phyloP scores from a whole-genome alignment of 2,888 invertebrate species.

The Asteroscopus sphinx region DNA sequence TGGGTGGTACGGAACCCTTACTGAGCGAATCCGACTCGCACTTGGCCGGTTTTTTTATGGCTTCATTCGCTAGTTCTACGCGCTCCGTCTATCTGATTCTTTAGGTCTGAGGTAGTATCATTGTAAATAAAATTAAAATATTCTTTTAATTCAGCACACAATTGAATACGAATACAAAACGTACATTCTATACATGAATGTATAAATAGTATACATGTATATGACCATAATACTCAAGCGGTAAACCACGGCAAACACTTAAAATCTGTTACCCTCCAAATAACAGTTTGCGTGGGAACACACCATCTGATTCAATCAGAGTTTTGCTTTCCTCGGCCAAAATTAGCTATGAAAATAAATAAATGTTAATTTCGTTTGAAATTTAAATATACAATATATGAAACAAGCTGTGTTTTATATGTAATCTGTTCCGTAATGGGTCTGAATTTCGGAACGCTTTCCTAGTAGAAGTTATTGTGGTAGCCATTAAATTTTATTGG shows the following conservation, averaged over 20 bases:
- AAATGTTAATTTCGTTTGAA: conserved; percentile 45
- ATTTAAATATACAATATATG: conserved; percentile 43
- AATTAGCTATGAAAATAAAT: conserved; percentile 50
- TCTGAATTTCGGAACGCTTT: background rate
- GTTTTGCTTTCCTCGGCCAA: conserved; percentile 24
- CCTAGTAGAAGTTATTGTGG: background rate
- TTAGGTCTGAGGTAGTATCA: no score
- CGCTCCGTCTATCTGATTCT: no score
- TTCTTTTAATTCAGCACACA: no score
- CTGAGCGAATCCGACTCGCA: no score
- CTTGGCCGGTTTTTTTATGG: no score
- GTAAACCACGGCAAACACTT: conserved; percentile 23
- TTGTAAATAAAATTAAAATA: no score
- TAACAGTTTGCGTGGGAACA: conserved; percentile 30
- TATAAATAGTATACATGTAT: background rate
- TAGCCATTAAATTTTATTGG: background rate
- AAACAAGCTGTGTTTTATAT: conserved; percentile 25
- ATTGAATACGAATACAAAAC: no score
- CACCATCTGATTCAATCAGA: conserved; percentile 37
- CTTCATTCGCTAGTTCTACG: no score
- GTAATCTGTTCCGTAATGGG: conserved; percentile 31
- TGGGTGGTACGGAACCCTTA: no score
- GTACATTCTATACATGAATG: background rate
- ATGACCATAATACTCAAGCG: conserved; percentile 1
- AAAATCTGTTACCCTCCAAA: conserved; percentile 14